Evolutionary conservation across 2,888 invertebrate genomes (phyloP), one percentile per base, ranked within the genome.

Genomic region (Tiliacea citrago): DNA sequence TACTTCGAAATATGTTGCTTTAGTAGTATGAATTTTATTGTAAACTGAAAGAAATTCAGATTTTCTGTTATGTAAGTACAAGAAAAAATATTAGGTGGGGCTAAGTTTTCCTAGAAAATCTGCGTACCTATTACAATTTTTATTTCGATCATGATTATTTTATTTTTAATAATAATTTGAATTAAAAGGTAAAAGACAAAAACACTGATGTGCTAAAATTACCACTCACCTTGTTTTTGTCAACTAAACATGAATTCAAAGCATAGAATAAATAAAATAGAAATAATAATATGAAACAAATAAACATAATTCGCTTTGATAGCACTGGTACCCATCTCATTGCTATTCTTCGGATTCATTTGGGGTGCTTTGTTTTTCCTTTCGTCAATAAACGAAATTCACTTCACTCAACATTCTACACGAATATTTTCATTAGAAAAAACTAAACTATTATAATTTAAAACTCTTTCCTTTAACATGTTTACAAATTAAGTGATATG

Each of bases 181-280:
- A 13, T 18, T 51, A 12, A 21, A 29, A 2, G 7, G 0, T 9
- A 12, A 67, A n/a, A 67, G 24, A 12, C 16, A n/a, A 18, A 47
- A 69, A 8, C 24, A 24, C 24, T 39, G 5, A n/a, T 16, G 16
- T 21, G 39, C 3, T 73, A 21, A 35, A 16, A 21, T 29, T 12
- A 18, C 0, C 47, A 83, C 91, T 84, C 77, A 95, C 95, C 93
- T 93, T 92, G 84, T 89, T 93, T 92, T 94, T 92, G 94, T 96
- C 94, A 95, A 95, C 93, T 95, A 94, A 93, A 93, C 93, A 95
- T 84, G 91, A 92, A 93, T 93, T 93, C 92, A 95, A 91, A 89
- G 91, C 91, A 94, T 95, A 96, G 78, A 96, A 94, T 94, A 95
- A 94, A 93, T 95, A 96, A 88, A 96, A 93, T 91, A 96, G 91